Base-by-base conservation (phyloP, 2,888 invertebrate genomes). In the Hofmannophila pseudospretella region DNA sequence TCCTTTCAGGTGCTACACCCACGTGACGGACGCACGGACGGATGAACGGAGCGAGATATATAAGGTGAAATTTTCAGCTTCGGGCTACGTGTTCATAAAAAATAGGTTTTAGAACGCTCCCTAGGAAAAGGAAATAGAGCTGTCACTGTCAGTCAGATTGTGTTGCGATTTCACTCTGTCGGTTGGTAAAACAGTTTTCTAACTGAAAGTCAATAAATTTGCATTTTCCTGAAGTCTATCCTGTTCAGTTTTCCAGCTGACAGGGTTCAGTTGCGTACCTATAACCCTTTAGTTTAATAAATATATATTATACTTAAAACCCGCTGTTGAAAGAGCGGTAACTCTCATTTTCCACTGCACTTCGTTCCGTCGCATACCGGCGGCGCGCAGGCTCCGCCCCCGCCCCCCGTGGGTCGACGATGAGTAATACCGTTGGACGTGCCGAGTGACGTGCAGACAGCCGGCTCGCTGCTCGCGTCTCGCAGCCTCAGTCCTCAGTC, bases 371-470 rank as follows among this genome's bases (percentile, higher is more conserved):
- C 16, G 23, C 23, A 23, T 8, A n/a, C n/a, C 8, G 8, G 23
- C 23, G 59, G 65, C 54, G 49, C 52, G 50, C 49, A 32, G 51
- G 52, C 42, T 42, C 57, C 61, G 63, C 64, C 65, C 59, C 55
- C 63, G 58, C 58, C 58, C 58, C 53, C 53, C 49, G 51, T 58
- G 64, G 64, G 64, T 58, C 58, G 67, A 61, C 73, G 67, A 82
- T 84, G 84, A 81, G 78, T 81, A 85, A 81, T 81, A 77, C 78
- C 74, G 73, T 77, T 76, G 67, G 56, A 74, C 69, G 69, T 75
- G 74, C 58, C 69, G 77, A 74, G 81, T 82, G 77, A 80, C 79
- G 79, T 77, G 63, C 52, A 52, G 54, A 57, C 61, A 60, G 48
- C 55, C 54, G 49, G 59, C 51, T 54, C 50, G 47, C 43, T 44